Evolutionary conservation across 2,888 invertebrate species (phyloP).

Genomic region (Chrysomela aeneicollis): DNA sequence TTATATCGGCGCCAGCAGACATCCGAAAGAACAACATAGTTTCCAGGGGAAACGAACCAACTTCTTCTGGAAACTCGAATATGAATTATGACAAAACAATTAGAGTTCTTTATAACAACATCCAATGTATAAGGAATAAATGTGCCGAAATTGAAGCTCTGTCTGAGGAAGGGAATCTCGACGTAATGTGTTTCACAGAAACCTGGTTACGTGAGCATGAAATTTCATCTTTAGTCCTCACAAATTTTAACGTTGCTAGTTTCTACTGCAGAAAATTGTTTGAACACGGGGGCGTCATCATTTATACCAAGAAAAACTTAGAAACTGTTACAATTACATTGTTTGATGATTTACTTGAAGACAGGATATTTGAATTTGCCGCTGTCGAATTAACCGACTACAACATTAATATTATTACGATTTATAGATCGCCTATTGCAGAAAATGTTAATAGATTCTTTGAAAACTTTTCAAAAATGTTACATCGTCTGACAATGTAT

Average conservation of each 20-base stretch:
- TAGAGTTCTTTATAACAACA: not conserved
- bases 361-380: constrained; percentile 6
- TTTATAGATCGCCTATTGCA: constrained; percentile 10
- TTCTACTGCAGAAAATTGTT: not conserved
- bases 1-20: constrained; percentile 4
- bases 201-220: too few species aligned
- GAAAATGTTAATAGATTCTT: constrained; percentile 1
- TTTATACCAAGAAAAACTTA: not conserved
- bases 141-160: constrained; percentile 11
- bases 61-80: not conserved
- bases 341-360: not conserved
- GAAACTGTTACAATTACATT: not conserved
- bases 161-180: not conserved
- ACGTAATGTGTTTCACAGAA: constrained; percentile 8
- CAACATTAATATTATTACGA: constrained; percentile 1
- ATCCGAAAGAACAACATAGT: not conserved
- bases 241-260: constrained; percentile 5
- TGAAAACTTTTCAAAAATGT: constrained; percentile 1
- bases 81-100: not conserved
- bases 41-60: not conserved
- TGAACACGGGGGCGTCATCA: constrained; percentile 12
- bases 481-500: not conserved
- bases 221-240: constrained; percentile 1
- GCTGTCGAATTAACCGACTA: not conserved
- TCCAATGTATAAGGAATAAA: too few species aligned